Evolutionary conservation across 2,888 invertebrate genomes (phyloP).

Genomic region (Creontiades dilutus): DNA sequence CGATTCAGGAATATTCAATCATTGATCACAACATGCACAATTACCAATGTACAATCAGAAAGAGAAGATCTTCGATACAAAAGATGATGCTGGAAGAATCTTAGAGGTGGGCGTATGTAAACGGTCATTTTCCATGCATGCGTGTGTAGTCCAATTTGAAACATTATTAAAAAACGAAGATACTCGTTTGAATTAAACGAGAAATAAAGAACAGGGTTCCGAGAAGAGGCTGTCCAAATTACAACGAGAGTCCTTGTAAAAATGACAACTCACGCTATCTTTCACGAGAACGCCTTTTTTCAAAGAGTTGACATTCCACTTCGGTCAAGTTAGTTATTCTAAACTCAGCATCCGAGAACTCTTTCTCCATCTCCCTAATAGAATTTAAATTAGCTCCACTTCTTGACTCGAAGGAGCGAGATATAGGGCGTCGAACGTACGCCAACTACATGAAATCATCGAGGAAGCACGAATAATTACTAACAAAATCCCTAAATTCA

Average conservation of each 20-base stretch:
- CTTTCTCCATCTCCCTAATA: neutral
- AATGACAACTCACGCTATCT: conserved; percentile 25
- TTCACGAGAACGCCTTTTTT: neutral
- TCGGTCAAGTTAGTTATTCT: neutral
- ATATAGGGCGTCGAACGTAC: neutral
- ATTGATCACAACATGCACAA: too few relatives aligned
- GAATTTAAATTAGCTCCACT: neutral
- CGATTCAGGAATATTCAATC: too few relatives aligned
- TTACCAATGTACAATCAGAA: too few relatives aligned
- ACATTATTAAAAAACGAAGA: neutral
- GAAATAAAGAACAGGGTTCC: neutral
- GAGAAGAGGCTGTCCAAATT: neutral
- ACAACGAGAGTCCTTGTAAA: neutral
- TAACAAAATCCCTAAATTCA: neutral
- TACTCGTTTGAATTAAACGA: neutral
- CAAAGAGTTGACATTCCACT: neutral
- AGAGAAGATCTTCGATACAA: too few relatives aligned
- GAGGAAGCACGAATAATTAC: neutral
- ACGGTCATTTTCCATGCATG: neutral
- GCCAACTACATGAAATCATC: too few relatives aligned
- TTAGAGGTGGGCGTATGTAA: neutral
- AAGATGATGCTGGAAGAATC: too few relatives aligned
- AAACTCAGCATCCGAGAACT: neutral
- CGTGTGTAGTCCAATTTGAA: neutral
- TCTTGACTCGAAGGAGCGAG: neutral